phyloP scores from a whole-genome alignment of 2,797 vertebrate genomes.

The Neosilurus hyrtlii region DNA sequence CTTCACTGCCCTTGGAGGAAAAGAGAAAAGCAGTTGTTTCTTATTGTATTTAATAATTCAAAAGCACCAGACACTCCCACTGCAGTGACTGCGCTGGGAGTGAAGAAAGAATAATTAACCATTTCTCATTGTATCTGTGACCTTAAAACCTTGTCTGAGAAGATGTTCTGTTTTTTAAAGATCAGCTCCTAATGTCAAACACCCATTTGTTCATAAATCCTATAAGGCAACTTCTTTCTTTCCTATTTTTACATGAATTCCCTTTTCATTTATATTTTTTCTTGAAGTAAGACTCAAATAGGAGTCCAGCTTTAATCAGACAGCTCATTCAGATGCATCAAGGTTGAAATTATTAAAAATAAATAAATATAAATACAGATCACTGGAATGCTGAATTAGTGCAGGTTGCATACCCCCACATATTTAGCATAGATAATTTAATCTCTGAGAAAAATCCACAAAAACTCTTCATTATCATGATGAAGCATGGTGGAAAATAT shows the following conservation, averaged over 20 bases:
- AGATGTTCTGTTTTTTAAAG: constrained; percentile 44
- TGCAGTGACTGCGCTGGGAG: constrained; percentile 33
- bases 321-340: constrained; percentile 48
- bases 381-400: not conserved
- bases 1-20: constrained; percentile 48
- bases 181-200: constrained; percentile 22
- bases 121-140: constrained; percentile 47
- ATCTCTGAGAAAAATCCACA: constrained; percentile 19
- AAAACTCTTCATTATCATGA: constrained; percentile 11
- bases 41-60: constrained; percentile 61
- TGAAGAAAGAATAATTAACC: constrained; percentile 58
- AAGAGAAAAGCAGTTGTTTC: constrained; percentile 36
- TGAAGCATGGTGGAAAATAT: not conserved
- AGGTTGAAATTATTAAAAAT: constrained; percentile 45
- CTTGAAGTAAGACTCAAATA: constrained; percentile 34
- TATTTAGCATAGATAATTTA: constrained; percentile 12
- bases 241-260: constrained; percentile 34
- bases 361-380: not conserved
- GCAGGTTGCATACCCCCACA: constrained; percentile 38
- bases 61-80: constrained; percentile 35
- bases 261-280: not conserved
- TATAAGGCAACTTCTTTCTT: not conserved
- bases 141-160: constrained; percentile 48
- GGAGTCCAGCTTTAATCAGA: constrained; percentile 46
- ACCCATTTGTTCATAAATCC: constrained; percentile 4